Evolutionary conservation across 1,140 invertebrate species (phyloP).

Genomic region (Mycetomoellerius zeteki): DNA sequence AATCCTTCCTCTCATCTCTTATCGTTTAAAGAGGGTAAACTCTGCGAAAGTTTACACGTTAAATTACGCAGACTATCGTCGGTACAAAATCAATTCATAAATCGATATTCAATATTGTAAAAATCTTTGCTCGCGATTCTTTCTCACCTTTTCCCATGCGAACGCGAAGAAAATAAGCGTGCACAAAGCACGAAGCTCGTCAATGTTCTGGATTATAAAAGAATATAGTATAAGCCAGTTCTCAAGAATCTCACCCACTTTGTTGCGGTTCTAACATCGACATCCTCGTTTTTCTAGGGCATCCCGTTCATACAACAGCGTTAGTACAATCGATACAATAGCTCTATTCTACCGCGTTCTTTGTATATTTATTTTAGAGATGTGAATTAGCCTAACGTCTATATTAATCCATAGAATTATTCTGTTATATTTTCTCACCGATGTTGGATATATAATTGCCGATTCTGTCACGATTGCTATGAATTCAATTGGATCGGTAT

Average conservation of each 20-base stretch:
- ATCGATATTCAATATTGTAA: not conserved
- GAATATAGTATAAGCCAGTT: conserved; percentile 1
- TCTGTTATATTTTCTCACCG: not conserved
- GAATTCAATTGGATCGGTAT: not conserved
- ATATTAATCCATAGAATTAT: conserved; percentile 31
- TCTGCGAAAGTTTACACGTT: not conserved
- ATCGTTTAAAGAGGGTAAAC: not conserved
- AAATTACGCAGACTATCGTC: not conserved
- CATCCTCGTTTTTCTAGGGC: conserved; percentile 67
- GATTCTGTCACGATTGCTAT: not conserved
- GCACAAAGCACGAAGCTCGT: conserved; percentile 20
- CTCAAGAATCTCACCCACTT: conserved; percentile 4
- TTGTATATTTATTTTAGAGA: conserved; percentile 64
- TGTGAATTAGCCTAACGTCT: conserved; percentile 50
- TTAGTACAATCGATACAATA: conserved; percentile 69
- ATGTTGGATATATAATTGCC: not conserved
- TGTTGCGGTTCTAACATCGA: conserved; percentile 51
- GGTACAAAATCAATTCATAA: not conserved
- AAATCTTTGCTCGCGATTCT: not conserved
- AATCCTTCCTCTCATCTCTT: conserved; percentile 10
- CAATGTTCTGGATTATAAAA: conserved; percentile 8
- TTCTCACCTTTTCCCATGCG: not conserved
- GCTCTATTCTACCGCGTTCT: conserved; percentile 10
- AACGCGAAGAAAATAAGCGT: not conserved
- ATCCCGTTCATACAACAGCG: conserved; percentile 50